Evolutionary conservation across 2,888 invertebrate species (phyloP).

Genomic region (Tyria jacobaeae): DNA sequence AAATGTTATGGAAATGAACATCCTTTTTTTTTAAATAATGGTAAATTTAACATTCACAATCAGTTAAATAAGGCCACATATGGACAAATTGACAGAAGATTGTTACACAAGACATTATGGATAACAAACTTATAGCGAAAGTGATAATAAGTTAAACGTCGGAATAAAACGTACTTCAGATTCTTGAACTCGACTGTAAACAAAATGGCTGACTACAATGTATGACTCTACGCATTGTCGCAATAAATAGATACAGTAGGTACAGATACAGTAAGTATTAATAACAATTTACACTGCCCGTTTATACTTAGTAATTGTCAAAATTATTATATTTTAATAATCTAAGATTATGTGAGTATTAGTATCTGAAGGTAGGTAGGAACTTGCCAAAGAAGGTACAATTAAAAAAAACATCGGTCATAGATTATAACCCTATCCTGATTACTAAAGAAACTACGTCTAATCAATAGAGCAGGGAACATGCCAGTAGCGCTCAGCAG

Average conservation of each 20-base stretch:
- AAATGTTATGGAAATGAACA: not conserved
- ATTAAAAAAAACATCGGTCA: not conserved
- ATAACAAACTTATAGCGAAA: constrained; percentile 21
- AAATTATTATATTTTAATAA: too few species aligned
- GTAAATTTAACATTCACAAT: not conserved
- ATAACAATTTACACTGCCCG: not conserved
- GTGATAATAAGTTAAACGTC: constrained; percentile 26
- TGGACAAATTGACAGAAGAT: constrained; percentile 12
- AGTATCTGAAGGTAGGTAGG: not conserved
- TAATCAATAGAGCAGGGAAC: constrained; percentile 28
- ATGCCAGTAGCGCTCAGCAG: constrained; percentile 29
- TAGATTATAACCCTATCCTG: not conserved
- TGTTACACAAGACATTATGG: constrained; percentile 1
- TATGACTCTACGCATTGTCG: not conserved
- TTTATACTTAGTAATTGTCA: not conserved
- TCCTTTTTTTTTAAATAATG: not conserved
- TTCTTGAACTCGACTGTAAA: constrained; percentile 22
- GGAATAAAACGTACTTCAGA: constrained; percentile 1
- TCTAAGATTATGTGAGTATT: not conserved
- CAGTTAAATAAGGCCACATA: constrained; percentile 8
- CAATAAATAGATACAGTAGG: too few species aligned
- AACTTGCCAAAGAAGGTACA: not conserved
- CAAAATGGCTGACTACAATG: constrained; percentile 29
- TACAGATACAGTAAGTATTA: not conserved
- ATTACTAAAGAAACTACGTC: constrained; percentile 8